Percentiles rank a stretch among this genome's conserved stretches.
phyloP scores from a whole-genome alignment of 2,113 vertebrate genomes.

The Pelecanus crispus region DNA sequence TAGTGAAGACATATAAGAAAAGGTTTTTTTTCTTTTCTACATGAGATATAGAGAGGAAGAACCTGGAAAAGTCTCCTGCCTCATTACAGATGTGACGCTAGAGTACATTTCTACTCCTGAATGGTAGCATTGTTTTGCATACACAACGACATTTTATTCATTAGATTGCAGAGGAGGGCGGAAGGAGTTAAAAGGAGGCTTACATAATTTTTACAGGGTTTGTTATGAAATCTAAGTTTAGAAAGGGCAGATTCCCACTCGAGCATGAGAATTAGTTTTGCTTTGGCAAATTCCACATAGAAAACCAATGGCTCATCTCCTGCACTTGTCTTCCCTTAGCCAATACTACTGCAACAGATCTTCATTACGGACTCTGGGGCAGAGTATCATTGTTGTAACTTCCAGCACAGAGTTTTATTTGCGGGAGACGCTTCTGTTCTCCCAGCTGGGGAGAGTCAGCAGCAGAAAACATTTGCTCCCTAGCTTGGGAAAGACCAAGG shows the following conservation, averaged over 20 bases:
- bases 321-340: not conserved
- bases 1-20: not conserved
- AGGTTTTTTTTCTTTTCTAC: not conserved
- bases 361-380: not conserved
- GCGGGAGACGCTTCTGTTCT: not conserved
- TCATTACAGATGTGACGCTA: not conserved
- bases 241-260: not conserved
- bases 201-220: not conserved
- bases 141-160: not conserved
- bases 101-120: not conserved
- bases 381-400: not conserved
- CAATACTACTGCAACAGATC: not conserved
- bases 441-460: not conserved
- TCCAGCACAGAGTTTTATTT: not conserved
- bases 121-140: not conserved
- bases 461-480: not conserved
- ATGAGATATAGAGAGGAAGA: not conserved
- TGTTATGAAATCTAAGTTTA: not conserved
- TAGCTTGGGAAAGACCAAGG: not conserved
- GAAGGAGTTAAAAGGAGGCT: not conserved
- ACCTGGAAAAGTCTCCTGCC: not conserved
- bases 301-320: not conserved
- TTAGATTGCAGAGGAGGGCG: not conserved
- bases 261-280: not conserved
- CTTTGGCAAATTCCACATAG: not conserved